Conservation (phyloP, 2,888 invertebrate species). For the Siphlonurus alternatus region DNA sequence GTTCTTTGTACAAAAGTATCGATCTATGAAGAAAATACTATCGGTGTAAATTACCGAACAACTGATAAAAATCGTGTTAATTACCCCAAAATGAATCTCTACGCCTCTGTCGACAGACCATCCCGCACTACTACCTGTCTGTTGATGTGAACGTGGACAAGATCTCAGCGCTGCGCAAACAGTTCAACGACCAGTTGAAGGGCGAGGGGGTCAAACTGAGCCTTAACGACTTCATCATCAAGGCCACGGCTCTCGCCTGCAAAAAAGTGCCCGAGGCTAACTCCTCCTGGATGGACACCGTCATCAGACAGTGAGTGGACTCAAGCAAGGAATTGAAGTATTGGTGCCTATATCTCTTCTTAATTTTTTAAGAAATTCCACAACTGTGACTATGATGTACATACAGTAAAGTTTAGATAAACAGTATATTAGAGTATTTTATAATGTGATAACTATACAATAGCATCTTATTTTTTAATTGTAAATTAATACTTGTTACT, state of each 20-base stretch:
- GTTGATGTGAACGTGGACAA: slow-evolving; percentile 71
- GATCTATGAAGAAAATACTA: no score
- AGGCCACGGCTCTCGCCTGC: slow-evolving; percentile 79
- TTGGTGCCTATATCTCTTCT: neutral
- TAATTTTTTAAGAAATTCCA: no score
- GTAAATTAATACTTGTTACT: no score
- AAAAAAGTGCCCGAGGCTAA: slow-evolving; percentile 85
- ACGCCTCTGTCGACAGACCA: slow-evolving; percentile 39
- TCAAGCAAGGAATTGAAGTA: neutral
- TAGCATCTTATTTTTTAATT: no score
- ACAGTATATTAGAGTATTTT: no score
- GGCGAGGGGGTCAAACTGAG: slow-evolving; percentile 56
- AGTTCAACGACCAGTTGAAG: slow-evolving; percentile 55
- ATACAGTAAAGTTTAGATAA: no score
- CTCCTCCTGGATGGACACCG: slow-evolving; percentile 85
- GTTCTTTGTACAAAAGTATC: no score
- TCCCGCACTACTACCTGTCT: slow-evolving; percentile 94
- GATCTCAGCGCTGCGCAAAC: slow-evolving; percentile 49
- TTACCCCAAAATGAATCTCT: no score
- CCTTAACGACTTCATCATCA: slow-evolving; percentile 91
- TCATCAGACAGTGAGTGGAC: slow-evolving; percentile 70
- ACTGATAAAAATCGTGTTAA: no score
- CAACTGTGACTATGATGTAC: no score
- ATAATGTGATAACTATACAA: no score
- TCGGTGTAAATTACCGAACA: no score